These are phyloP conservation scores for Xanthorhoe designata DNA, from an alignment of 2,888 invertebrate species.

Conservation along the genomic window DNA sequence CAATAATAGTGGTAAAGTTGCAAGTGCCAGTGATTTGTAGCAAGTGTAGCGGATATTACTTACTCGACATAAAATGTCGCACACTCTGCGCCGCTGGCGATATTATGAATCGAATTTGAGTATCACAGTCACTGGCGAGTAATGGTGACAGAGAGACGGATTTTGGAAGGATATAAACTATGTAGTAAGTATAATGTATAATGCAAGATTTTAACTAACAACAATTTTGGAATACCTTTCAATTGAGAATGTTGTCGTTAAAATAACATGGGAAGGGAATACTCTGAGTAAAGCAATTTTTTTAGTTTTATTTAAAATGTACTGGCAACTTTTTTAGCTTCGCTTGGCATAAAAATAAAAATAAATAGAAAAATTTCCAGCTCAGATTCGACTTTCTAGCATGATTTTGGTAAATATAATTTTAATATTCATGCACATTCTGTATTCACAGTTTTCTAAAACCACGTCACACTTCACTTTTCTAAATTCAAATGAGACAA, in stretches of 20 bases:
- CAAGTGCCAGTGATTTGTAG: conserved; percentile 16
- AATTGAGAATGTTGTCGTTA: not conserved
- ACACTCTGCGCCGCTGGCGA: conserved; percentile 4
- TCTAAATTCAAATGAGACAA: conserved; percentile 48
- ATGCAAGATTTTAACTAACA: no score
- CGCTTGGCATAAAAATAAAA: not conserved
- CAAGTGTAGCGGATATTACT: conserved; percentile 34
- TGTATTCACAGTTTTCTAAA: conserved; percentile 65
- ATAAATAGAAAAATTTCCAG: not conserved
- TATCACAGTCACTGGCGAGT: not conserved
- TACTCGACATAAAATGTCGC: conserved; percentile 10
- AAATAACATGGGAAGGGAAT: not conserved
- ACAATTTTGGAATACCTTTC: not conserved
- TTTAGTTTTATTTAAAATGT: not conserved
- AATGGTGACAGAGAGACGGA: not conserved
- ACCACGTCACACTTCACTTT: conserved; percentile 52
- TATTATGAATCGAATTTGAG: conserved; percentile 5
- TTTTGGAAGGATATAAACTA: not conserved
- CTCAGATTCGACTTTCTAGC: not conserved
- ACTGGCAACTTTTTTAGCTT: not conserved
- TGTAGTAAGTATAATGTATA: no score
- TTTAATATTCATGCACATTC: conserved; percentile 28
- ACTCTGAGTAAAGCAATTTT: not conserved
- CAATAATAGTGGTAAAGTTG: conserved; percentile 12
- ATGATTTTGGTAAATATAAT: conserved; percentile 49